These are phyloP conservation scores for Margarornis squamiger DNA, from an alignment of 2,797 vertebrate species.

Conservation along the genomic window DNA sequence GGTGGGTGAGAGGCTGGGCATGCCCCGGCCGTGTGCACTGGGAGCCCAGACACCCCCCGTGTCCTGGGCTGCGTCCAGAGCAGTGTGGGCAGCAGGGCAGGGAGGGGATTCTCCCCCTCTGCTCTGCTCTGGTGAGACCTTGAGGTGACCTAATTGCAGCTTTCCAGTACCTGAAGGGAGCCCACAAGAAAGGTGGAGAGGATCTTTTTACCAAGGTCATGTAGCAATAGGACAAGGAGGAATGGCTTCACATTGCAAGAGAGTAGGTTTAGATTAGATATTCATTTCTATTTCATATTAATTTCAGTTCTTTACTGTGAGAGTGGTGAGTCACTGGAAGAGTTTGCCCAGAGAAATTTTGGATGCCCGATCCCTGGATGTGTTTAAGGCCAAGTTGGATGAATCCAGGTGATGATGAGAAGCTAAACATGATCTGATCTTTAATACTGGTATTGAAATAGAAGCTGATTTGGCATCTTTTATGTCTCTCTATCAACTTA, in stretches of 20 bases:
- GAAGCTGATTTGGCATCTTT: background rate
- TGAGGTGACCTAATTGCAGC: background rate
- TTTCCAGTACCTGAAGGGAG: background rate
- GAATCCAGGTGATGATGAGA: background rate
- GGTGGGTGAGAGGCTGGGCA: background rate
- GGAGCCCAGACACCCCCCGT: background rate
- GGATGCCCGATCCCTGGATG: too few species aligned
- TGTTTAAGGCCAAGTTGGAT: too few species aligned
- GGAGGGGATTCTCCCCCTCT: background rate
- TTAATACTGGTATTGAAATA: background rate
- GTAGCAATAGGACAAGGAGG: background rate
- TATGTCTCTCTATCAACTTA: background rate
- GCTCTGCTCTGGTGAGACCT: background rate
- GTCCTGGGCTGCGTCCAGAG: background rate
- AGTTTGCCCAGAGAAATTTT: background rate
- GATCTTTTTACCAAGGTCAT: background rate
- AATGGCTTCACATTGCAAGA: background rate
- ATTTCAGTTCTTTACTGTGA: background rate
- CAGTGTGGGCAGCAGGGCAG: background rate
- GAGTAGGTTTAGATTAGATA: background rate
- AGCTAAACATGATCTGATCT: background rate
- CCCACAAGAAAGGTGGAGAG: too few species aligned
- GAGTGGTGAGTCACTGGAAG: background rate
- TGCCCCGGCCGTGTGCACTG: background rate
- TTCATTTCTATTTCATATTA: too few species aligned